Percentiles rank a stretch among this genome's conserved stretches.
Evolutionary conservation across 2,888 invertebrate genomes (phyloP).

Genomic region (Ferrisia virgata): DNA sequence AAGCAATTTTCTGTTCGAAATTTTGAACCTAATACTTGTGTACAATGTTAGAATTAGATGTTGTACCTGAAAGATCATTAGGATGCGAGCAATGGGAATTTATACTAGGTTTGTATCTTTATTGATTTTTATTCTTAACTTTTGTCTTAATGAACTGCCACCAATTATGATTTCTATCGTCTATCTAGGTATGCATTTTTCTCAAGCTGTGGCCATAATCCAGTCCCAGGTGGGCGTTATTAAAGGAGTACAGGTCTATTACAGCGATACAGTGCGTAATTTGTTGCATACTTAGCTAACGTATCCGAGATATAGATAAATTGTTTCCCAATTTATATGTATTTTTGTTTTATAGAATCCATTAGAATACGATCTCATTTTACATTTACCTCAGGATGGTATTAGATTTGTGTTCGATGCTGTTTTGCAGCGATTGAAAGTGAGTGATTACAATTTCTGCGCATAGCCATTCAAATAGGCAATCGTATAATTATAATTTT

Average conservation of each 20-base stretch:
- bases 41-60: constrained; percentile 91
- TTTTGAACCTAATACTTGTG: background rate
- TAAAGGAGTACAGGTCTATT: constrained; percentile 92
- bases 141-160: background rate
- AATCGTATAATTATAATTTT: background rate
- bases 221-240: constrained; percentile 94
- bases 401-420: constrained; percentile 96
- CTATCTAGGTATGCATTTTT: constrained; percentile 90
- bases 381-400: constrained; percentile 95
- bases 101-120: constrained; percentile 74
- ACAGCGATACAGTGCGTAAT: constrained; percentile 82
- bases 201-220: constrained; percentile 93
- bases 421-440: constrained; percentile 61
- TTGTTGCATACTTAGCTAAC: too few species aligned
- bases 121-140: background rate
- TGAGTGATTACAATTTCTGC: constrained; percentile 50
- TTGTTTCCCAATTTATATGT: background rate
- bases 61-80: constrained; percentile 90
- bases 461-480: background rate
- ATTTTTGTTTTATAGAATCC: constrained; percentile 72
- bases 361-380: constrained; percentile 88
- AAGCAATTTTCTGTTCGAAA: background rate
- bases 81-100: constrained; percentile 99
- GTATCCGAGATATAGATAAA: background rate
- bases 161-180: background rate